Percentiles rank a stretch among this genome's conserved stretches.
Conservation (phyloP, 2,113 vertebrate genomes). For the Oceanites oceanicus region DNA sequence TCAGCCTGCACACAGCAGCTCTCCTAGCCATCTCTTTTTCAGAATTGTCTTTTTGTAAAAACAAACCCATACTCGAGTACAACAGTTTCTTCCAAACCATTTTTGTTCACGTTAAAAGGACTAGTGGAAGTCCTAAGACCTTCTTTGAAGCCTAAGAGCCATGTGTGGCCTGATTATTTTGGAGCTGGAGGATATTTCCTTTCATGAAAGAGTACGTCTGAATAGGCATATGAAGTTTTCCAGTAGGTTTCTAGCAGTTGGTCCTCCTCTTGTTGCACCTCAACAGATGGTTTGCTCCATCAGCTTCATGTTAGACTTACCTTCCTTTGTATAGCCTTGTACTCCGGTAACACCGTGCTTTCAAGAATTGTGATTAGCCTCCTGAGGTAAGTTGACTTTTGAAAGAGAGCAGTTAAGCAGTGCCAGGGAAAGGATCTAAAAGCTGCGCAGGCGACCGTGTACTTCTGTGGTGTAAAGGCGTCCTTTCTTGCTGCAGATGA, state of each 20-base stretch:
- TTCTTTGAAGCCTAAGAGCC: background rate
- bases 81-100: background rate
- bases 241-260: background rate
- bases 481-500: constrained; percentile 79
- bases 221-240: background rate
- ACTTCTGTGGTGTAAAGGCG: background rate
- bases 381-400: background rate
- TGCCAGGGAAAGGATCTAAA: background rate
- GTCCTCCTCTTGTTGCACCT: background rate
- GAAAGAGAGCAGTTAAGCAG: background rate
- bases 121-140: background rate
- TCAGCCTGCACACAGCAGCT: background rate
- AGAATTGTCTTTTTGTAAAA: background rate
- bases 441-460: too few species aligned
- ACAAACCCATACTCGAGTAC: fast-evolving
- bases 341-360: background rate
- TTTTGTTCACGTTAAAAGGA: background rate
- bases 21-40: fast-evolving
- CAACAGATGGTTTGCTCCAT: background rate
- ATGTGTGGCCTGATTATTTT: background rate
- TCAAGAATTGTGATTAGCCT: background rate
- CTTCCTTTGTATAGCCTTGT: background rate
- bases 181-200: background rate
- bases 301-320: background rate
- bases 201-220: background rate